A percentile compares a stretch with the other conserved stretches of the same genome.
Conservation (phyloP, 2,113 vertebrate species). For the Pyxicephalus adspersus region DNA sequence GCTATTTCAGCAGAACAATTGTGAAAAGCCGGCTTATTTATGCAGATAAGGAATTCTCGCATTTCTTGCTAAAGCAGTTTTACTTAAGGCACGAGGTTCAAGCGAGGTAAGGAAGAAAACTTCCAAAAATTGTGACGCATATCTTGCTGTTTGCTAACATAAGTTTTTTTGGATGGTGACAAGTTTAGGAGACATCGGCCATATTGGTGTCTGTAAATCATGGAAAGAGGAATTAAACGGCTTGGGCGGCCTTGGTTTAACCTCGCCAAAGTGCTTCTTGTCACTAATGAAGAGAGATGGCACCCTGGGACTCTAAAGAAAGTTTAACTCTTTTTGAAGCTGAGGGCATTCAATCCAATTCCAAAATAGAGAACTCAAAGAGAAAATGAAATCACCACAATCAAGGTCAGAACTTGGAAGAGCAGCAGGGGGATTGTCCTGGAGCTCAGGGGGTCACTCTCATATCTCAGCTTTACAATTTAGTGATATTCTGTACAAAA, state of each 20-base stretch:
- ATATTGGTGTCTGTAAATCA: conserved; percentile 22
- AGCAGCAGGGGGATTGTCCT: too few species aligned
- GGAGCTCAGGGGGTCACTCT: too few species aligned
- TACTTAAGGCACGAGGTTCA: conserved; percentile 39
- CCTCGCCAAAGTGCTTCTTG: not conserved
- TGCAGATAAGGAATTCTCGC: conserved; percentile 46
- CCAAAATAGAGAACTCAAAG: too few species aligned
- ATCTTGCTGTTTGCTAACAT: conserved; percentile 5
- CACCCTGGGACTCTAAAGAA: not conserved
- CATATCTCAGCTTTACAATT: too few species aligned
- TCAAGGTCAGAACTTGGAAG: too few species aligned
- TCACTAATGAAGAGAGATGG: conserved; percentile 2
- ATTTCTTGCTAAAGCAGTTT: conserved; percentile 44
- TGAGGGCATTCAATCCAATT: not conserved
- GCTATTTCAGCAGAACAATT: conserved; percentile 28
- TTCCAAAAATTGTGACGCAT: not conserved
- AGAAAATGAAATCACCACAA: too few species aligned
- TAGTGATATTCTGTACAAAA: too few species aligned
- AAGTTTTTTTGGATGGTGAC: conserved; percentile 16
- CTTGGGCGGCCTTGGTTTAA: not conserved
- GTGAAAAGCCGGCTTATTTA: conserved; percentile 46
- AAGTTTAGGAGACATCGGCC: not conserved
- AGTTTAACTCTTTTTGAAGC: not conserved
- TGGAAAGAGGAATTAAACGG: not conserved
- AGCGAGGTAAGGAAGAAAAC: conserved; percentile 31